Percentiles rank a stretch among this genome's conserved stretches.
phyloP scores from a whole-genome alignment of 1,140 invertebrate genomes.

The Chrysoperla carnea region DNA sequence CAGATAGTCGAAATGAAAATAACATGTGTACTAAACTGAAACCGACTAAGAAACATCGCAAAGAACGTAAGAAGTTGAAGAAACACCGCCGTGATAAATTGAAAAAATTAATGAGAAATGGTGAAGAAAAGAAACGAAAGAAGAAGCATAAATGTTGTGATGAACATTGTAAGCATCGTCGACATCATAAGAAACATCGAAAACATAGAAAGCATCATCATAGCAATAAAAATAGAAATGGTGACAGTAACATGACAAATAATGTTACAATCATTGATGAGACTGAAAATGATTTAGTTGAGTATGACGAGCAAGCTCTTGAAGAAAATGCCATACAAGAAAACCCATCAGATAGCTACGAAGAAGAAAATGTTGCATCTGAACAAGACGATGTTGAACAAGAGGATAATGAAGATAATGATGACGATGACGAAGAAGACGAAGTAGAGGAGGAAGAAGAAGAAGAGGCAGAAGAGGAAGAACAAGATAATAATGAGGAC shows the following conservation, averaged over 20 bases:
- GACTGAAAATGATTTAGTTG: background rate
- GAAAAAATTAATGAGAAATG: conserved; percentile 26
- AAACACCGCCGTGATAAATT: conserved; percentile 51
- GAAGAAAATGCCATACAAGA: background rate
- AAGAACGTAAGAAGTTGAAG: conserved; percentile 48
- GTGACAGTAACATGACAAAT: background rate
- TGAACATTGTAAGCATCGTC: conserved; percentile 49
- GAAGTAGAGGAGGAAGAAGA: conserved; percentile 16
- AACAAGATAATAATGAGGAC: conserved; percentile 22
- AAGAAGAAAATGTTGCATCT: conserved; percentile 8
- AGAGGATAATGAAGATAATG: conserved; percentile 7
- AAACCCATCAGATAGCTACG: background rate
- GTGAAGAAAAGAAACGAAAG: conserved; percentile 40
- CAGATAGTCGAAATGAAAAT: conserved; percentile 12
- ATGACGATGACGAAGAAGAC: conserved; percentile 5
- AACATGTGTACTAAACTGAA: background rate
- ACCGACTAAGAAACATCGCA: background rate
- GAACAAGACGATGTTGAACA: conserved; percentile 10
- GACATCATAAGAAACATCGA: conserved; percentile 53
- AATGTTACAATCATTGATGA: background rate
- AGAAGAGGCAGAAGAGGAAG: conserved; percentile 19
- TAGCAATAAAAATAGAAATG: conserved; percentile 15
- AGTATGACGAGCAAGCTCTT: background rate
- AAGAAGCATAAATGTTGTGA: conserved; percentile 53
- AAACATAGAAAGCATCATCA: conserved; percentile 65